Evolutionary conservation across 2,888 invertebrate genomes (phyloP), one percentile per base, ranked within the genome.

Genomic region (Agrilus biguttatus): DNA sequence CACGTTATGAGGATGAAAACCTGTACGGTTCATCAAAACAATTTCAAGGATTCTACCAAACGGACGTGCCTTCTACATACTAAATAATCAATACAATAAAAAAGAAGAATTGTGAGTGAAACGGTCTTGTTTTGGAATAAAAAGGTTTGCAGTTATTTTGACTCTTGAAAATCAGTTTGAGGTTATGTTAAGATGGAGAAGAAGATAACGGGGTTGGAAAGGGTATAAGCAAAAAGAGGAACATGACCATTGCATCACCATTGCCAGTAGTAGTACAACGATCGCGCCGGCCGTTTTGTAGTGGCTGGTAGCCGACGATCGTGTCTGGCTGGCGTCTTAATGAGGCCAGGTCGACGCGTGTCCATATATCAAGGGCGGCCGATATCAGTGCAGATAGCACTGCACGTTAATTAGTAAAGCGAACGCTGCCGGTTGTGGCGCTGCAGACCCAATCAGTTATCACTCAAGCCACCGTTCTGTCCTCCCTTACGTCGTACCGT

Each of bases 311-410:
- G 54, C 43, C 44, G 47, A 53, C 49, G 55, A 61, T 63, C 63
- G 61, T 63, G 63, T 61, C 58, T 51, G 52, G 53, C 53, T 60
- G 60, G 62, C 59, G 63, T 63, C 62, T 64, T 64, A 64, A 64
- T 64, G 63, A 62, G 61, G 57, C 55, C 59, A 54, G 55, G 55
- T 61, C 61, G 61, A 61, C 61, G 61, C 60, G 61, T 59, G 60
- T 60, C 57, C 60, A 62, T 63, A 60, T 59, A 62, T 63, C 62
- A 63, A 55, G 53, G 48, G 48, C 40, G 51, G 46, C 51, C 51
- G 54, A 55, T 55, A 54, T 52, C 53, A 49, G 47, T 41, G 42
- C 41, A 53, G 55, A 55, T 55, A 52, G 46, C 49, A 49, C 45
- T 46, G 44, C 48, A 52, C 53, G 53, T 56, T 56, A 56, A 56